A percentile compares a stretch with the other conserved stretches of the same genome.
phyloP scores from a whole-genome alignment of 1,140 invertebrate genomes.

The Melitaea cinxia region DNA sequence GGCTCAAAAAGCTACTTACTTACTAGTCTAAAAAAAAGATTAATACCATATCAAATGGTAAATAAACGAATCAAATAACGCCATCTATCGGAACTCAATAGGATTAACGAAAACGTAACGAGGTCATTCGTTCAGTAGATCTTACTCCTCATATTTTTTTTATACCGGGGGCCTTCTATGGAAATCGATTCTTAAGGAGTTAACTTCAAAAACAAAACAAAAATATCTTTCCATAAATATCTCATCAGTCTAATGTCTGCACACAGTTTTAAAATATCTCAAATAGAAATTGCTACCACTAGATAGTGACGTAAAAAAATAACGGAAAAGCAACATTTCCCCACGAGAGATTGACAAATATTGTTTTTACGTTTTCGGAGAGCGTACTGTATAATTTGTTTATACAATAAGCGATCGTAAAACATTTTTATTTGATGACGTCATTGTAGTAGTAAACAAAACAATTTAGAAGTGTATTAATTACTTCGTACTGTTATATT shows the following conservation, averaged over 20 bases:
- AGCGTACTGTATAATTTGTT: slow-evolving; percentile 15
- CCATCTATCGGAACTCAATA: too few relatives aligned
- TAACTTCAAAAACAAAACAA: too few relatives aligned
- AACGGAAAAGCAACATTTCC: slow-evolving; percentile 30
- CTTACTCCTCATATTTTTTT: too few relatives aligned
- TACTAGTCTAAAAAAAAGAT: too few relatives aligned
- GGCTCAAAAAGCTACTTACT: too few relatives aligned
- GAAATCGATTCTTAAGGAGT: too few relatives aligned
- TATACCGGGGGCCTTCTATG: too few relatives aligned
- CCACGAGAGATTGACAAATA: slow-evolving; percentile 35
- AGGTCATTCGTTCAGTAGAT: too few relatives aligned
- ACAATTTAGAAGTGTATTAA: not conserved
- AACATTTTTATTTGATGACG: not conserved
- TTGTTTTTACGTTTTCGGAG: slow-evolving; percentile 32
- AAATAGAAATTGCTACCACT: slow-evolving; percentile 28
- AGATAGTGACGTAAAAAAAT: slow-evolving; percentile 25
- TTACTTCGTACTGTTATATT: not conserved
- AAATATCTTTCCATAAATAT: not conserved
- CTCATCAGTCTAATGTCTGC: slow-evolving; percentile 7
- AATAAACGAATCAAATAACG: too few relatives aligned
- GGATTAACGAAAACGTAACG: too few relatives aligned
- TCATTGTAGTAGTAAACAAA: not conserved
- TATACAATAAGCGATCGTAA: slow-evolving; percentile 11
- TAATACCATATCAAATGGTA: too few relatives aligned
- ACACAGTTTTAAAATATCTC: slow-evolving; percentile 23